These are phyloP conservation scores for Bradypus variegatus DNA, from an alignment of 2,797 vertebrate species.

Conservation along the genomic window DNA sequence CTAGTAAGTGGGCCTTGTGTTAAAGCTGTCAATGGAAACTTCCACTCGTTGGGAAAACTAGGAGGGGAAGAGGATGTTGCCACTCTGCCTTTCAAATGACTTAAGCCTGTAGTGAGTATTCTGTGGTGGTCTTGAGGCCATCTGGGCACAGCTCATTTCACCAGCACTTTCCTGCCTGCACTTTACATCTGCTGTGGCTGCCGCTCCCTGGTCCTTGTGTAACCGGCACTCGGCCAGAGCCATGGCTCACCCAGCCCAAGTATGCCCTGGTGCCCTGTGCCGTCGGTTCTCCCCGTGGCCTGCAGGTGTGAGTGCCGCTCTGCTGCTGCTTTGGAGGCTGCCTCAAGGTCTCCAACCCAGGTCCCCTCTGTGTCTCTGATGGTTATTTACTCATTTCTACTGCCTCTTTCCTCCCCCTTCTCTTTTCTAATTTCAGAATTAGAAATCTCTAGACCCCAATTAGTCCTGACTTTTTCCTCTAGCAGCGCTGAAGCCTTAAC, in stretches of 20 bases:
- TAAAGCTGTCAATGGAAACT: no score
- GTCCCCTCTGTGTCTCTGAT: not conserved
- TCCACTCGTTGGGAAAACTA: no score
- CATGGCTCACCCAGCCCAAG: not conserved
- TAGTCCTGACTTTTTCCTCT: slow-evolving; percentile 16
- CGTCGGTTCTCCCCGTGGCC: not conserved
- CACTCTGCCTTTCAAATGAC: not conserved
- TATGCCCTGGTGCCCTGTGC: not conserved
- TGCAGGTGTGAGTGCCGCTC: not conserved
- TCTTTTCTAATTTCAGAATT: not conserved
- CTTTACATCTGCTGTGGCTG: not conserved
- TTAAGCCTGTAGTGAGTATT: accelerated
- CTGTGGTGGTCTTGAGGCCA: no score
- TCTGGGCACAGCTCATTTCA: not conserved
- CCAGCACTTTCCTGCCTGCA: not conserved
- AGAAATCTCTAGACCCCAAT: slow-evolving; percentile 11
- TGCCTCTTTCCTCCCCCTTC: not conserved
- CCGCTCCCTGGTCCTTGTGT: not conserved
- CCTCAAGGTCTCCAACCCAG: not conserved
- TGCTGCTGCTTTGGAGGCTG: not conserved
- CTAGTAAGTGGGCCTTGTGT: not conserved
- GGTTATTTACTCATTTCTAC: not conserved
- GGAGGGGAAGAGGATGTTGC: not conserved
- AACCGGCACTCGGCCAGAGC: not conserved
- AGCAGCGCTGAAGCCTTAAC: not conserved